Evolutionary conservation across 2,113 vertebrate species (phyloP), one percentile per base, ranked within the genome.

Genomic region (Melanerpes aurifrons): DNA sequence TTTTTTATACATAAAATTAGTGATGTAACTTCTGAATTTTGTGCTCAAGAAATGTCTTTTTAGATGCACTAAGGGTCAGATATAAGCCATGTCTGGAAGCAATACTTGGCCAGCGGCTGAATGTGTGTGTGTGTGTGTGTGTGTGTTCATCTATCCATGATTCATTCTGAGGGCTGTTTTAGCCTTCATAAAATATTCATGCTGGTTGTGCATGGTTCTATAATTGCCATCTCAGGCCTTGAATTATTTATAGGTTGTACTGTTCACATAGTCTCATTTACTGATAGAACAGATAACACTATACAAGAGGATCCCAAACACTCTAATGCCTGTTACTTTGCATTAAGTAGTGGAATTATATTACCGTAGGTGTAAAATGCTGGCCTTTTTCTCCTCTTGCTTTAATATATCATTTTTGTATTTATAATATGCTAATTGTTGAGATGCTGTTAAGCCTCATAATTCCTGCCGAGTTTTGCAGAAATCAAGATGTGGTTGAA

Each of bases 141-240:
- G 95, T 93, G 95, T 91, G 97, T 97, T 97, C 97, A 97, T 97
- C 96, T 98, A 97, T 98, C 97, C 98, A 97, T 98, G 97, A 98
- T 98, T 98, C 98, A 98, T 98, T 98, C 98, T 98, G 98, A 98
- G 98, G 97, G 98, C 98, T 98, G 98, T 98, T 98, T 98, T 98
- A 98, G 98, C 98, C 98, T 98, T 98, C 98, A 98, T 98, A 98
- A 98, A 98, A 98, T 98, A 98, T 98, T 98, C 98, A 98, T 98
- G 97, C 97, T 98, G 98, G 98, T 98, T 99, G 98, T 98, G 98
- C 98, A 98, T 98, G 98, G 98, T 97, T 98, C 99, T 99, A 99
- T 99, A 99, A 99, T 99, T 99, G 99, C 99, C 98, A 98, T 99
- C 99, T 99, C 98, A 98, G 98, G 98, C 98, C 98, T 98, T 99